phyloP scores from a whole-genome alignment of 1,140 invertebrate species.

The Leucophenga varia region DNA sequence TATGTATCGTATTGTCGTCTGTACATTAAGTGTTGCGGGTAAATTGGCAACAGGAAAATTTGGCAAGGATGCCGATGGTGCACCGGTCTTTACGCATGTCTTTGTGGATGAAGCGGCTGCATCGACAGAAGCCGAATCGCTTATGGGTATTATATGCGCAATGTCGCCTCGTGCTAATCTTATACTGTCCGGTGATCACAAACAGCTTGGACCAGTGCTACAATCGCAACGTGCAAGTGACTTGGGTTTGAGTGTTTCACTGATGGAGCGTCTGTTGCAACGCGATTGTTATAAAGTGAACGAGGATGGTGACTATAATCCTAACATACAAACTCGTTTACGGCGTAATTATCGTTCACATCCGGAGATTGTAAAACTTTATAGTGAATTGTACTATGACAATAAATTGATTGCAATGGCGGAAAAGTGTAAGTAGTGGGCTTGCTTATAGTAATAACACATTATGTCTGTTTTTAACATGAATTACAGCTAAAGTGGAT shows the following conservation, averaged over 20 bases:
- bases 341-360: slow-evolving; percentile 68
- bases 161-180: slow-evolving; percentile 57
- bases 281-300: slow-evolving; percentile 59
- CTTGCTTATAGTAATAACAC: no score
- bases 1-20: slow-evolving; percentile 41
- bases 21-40: slow-evolving; percentile 57
- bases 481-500: slow-evolving; percentile 26
- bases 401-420: slow-evolving; percentile 58
- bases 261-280: slow-evolving; percentile 63
- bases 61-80: slow-evolving; percentile 56
- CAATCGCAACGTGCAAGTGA: slow-evolving; percentile 60
- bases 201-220: slow-evolving; percentile 78
- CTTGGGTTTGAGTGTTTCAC: slow-evolving; percentile 59
- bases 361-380: slow-evolving; percentile 63
- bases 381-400: slow-evolving; percentile 68
- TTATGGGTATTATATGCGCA: slow-evolving; percentile 66
- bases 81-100: slow-evolving; percentile 67
- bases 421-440: background rate
- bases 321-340: slow-evolving; percentile 66
- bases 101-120: slow-evolving; percentile 89
- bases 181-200: slow-evolving; percentile 80
- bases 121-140: slow-evolving; percentile 73
- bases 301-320: slow-evolving; percentile 60
- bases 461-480: no score
- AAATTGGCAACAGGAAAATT: slow-evolving; percentile 68